Conservation (phyloP, 30 jellyfish, hydroid and myxozoan genomes). For the Phacellophora camtschatica region DNA sequence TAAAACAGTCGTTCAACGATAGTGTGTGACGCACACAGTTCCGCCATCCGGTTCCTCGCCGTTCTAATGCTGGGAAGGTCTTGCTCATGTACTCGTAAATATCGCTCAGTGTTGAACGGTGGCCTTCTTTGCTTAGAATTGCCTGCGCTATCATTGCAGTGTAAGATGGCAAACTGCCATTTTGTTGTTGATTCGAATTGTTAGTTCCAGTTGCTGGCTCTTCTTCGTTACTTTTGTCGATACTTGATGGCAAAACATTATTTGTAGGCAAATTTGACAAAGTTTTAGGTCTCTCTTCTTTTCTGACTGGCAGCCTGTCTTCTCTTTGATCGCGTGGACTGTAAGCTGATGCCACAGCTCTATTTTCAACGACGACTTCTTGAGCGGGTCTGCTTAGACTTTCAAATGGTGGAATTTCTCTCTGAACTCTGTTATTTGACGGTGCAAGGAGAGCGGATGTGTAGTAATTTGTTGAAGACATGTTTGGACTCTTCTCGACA, state of each 20-base stretch:
- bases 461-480: constrained; percentile 71
- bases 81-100: constrained; percentile 82
- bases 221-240: constrained; percentile 10
- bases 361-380: constrained; percentile 38
- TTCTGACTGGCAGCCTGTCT: neutral
- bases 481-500: constrained; percentile 22
- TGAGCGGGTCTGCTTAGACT: constrained; percentile 46
- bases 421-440: constrained; percentile 61
- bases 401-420: constrained; percentile 65
- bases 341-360: constrained; percentile 3
- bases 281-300: constrained; percentile 37
- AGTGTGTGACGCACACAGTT: constrained; percentile 87
- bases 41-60: constrained; percentile 86
- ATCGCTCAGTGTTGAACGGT: constrained; percentile 67
- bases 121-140: constrained; percentile 60
- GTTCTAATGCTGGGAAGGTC: constrained; percentile 57
- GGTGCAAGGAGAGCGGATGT: constrained; percentile 73
- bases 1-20: constrained; percentile 82
- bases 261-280: neutral
- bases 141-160: constrained; percentile 91
- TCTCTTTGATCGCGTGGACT: constrained; percentile 34
- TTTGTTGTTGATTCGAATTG: constrained; percentile 42
- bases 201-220: neutral
- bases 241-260: neutral
- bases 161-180: constrained; percentile 52